Conservation (phyloP, 2,888 invertebrate species). For the Campoletis raptor region DNA sequence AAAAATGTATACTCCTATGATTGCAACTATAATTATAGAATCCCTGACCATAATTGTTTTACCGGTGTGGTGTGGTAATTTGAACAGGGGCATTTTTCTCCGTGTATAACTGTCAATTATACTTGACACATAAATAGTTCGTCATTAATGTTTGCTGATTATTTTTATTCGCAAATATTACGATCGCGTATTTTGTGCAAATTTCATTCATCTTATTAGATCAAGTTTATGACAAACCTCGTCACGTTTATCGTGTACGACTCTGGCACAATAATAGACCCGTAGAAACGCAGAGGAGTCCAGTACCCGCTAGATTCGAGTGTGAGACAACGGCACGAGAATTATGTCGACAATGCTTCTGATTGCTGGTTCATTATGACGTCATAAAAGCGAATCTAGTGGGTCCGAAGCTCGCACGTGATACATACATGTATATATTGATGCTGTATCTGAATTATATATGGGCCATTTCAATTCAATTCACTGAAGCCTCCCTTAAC, state of each 20-base stretch:
- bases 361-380: conserved; percentile 84
- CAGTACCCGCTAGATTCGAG: conserved; percentile 69
- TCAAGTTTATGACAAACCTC: background rate
- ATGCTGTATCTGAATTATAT: conserved; percentile 14
- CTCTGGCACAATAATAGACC: conserved; percentile 46
- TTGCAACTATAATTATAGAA: no score
- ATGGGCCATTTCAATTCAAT: conserved; percentile 18
- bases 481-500: background rate
- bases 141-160: background rate
- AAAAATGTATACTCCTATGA: no score
- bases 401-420: conserved; percentile 75
- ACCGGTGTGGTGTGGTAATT: no score
- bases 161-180: background rate
- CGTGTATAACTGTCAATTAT: no score
- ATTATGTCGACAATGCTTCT: conserved; percentile 84
- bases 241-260: conserved; percentile 14
- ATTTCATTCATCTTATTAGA: conserved; percentile 5
- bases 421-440: conserved; percentile 48
- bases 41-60: no score
- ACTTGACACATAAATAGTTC: background rate
- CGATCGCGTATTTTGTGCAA: background rate
- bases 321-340: conserved; percentile 83
- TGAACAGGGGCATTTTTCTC: no score
- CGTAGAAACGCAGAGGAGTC: conserved; percentile 48
- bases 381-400: conserved; percentile 84